Percentiles rank a stretch among this genome's conserved stretches.
Conservation (phyloP, 1,140 invertebrate species). For the Nebria ingens region DNA sequence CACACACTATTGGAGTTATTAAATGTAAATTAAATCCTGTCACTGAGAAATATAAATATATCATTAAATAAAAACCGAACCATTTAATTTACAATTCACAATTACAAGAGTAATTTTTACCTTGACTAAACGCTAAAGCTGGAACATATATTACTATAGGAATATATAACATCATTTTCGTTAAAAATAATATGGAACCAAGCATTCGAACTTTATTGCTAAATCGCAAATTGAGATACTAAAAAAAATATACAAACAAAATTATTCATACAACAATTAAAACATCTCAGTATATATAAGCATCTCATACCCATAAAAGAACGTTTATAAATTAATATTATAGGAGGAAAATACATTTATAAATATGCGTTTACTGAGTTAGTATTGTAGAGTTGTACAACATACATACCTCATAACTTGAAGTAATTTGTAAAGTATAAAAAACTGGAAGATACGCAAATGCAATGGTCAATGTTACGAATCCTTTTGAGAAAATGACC, state of each 20-base stretch:
- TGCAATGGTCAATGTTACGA: constrained; percentile 62
- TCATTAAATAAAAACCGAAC: constrained; percentile 13
- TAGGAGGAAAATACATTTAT: neutral
- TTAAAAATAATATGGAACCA: constrained; percentile 53
- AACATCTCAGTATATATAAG: constrained; percentile 4
- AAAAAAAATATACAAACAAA: constrained; percentile 21
- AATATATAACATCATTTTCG: constrained; percentile 66
- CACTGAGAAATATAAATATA: constrained; percentile 40
- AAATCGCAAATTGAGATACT: constrained; percentile 68
- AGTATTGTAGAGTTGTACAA: too few relatives aligned
- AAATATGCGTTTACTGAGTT: constrained; percentile 15
- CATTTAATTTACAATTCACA: constrained; percentile 9
- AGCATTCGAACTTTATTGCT: constrained; percentile 49
- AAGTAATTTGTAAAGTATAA: constrained; percentile 70
- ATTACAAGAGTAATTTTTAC: constrained; percentile 35
- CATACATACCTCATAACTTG: constrained; percentile 71
- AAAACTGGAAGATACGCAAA: constrained; percentile 77
- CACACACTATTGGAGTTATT: constrained; percentile 57
- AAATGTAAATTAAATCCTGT: constrained; percentile 60
- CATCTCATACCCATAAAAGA: too few relatives aligned
- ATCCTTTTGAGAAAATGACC: constrained; percentile 52
- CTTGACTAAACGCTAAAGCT: constrained; percentile 79
- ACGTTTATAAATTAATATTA: too few relatives aligned
- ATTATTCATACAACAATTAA: constrained; percentile 13
- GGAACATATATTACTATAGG: constrained; percentile 86